Evolutionary conservation across 2,797 vertebrate genomes (phyloP).

Genomic region (Eutrigla gurnardus): DNA sequence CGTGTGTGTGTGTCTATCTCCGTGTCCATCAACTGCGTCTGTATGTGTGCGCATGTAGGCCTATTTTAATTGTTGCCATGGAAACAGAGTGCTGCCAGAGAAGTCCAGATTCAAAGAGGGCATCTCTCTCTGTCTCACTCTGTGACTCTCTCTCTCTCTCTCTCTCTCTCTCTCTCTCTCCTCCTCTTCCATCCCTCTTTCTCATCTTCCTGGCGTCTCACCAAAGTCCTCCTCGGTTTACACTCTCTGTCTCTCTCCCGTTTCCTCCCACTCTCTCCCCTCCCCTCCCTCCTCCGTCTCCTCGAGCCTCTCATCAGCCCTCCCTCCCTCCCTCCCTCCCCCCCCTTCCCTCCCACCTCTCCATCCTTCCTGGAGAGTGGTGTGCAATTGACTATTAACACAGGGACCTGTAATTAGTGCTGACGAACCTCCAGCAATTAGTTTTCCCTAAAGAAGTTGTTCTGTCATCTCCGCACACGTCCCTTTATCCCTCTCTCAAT

Average conservation of each 20-base stretch:
- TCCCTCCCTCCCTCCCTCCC: constrained; percentile 27
- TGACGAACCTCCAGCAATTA: constrained; percentile 83
- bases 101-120: constrained; percentile 84
- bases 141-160: constrained; percentile 19
- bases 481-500: constrained; percentile 66
- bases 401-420: constrained; percentile 82
- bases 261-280: constrained; percentile 32
- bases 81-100: constrained; percentile 86
- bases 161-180: not conserved
- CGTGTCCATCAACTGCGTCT: constrained; percentile 76
- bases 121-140: constrained; percentile 57
- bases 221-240: constrained; percentile 54
- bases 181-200: constrained; percentile 17
- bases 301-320: constrained; percentile 52
- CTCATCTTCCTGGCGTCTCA: constrained; percentile 52
- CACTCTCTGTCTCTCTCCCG: constrained; percentile 22
- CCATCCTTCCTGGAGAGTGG: constrained; percentile 69
- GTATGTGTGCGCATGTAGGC: constrained; percentile 70
- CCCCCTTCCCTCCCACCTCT: constrained; percentile 56
- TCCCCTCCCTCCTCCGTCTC: constrained; percentile 29
- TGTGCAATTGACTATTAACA: constrained; percentile 81
- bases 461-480: constrained; percentile 73
- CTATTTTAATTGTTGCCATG: constrained; percentile 90
- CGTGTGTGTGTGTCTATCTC: constrained; percentile 59
- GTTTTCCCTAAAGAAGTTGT: constrained; percentile 77